A percentile compares a stretch with the other conserved stretches of the same genome.
These are phyloP conservation scores for Gymnorhina tibicen DNA, from an alignment of 2,113 vertebrate species.

Conservation along the genomic window DNA sequence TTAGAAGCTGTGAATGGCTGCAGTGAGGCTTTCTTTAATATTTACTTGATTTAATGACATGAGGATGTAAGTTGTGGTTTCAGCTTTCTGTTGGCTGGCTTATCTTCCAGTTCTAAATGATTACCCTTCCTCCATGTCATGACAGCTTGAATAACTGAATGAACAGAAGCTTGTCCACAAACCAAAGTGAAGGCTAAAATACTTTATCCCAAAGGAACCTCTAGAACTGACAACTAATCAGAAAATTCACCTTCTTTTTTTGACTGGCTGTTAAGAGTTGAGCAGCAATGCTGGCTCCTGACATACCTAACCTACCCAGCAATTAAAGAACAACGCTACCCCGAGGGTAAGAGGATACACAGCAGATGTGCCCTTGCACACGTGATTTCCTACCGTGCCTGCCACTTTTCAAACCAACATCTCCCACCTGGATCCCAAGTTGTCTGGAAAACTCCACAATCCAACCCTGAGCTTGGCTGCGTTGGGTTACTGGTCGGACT, in stretches of 20 bases:
- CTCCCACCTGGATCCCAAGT: background rate
- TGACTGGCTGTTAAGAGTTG: background rate
- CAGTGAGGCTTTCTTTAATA: background rate
- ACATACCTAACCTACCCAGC: background rate
- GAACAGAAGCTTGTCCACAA: background rate
- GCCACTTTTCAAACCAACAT: background rate
- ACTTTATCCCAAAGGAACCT: background rate
- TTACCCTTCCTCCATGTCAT: background rate
- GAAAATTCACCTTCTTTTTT: background rate
- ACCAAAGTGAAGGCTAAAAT: background rate
- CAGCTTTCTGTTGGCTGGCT: background rate
- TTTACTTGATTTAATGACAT: background rate
- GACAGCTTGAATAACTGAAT: background rate
- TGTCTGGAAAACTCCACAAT: background rate
- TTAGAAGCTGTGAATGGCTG: background rate
- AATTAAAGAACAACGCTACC: background rate
- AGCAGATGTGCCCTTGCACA: background rate
- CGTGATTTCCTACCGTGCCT: accelerated
- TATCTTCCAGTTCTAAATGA: background rate
- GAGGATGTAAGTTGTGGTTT: background rate
- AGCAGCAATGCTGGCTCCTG: background rate
- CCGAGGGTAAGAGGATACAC: accelerated
- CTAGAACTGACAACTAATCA: background rate
- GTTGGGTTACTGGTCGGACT: accelerated
- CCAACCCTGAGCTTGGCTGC: background rate